Percentiles rank a stretch among this genome's conserved stretches.
Evolutionary conservation across 1,140 invertebrate genomes (phyloP).

Genomic region (Hylyphantes graminicola): DNA sequence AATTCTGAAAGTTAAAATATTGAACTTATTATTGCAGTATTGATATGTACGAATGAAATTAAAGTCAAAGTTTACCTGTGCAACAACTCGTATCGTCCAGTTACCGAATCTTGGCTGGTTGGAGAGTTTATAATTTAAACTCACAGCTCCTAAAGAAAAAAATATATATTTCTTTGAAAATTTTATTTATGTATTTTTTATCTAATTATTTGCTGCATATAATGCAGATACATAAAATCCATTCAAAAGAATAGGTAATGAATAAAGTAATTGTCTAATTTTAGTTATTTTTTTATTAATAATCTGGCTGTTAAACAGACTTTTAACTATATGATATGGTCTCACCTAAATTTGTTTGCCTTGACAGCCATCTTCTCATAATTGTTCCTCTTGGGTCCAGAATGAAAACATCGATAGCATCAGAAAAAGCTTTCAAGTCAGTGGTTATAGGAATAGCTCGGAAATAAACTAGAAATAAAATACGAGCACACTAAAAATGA

Average conservation of each 20-base stretch:
- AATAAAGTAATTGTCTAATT: no score
- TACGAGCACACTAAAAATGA: background rate
- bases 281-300: no score
- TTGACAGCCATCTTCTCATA: slow-evolving; percentile 89
- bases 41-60: no score
- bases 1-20: no score
- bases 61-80: slow-evolving; percentile 71
- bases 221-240: no score
- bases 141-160: slow-evolving; percentile 82
- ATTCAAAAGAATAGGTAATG: no score
- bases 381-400: slow-evolving; percentile 86
- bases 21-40: no score
- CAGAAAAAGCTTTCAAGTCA: slow-evolving; percentile 85
- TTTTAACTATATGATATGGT: no score
- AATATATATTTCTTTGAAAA: background rate
- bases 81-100: slow-evolving; percentile 90
- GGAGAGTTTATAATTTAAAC: slow-evolving; percentile 87
- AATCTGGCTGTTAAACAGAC: no score
- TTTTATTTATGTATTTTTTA: background rate
- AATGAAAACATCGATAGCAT: slow-evolving; percentile 90
- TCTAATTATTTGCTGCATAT: background rate
- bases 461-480: slow-evolving; percentile 77
- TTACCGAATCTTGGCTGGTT: slow-evolving; percentile 92
- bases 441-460: slow-evolving; percentile 90
- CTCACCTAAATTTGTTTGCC: slow-evolving; percentile 74